These are phyloP conservation scores for Crocodylus rhombifer DNA, from an alignment of 2,797 vertebrate genomes.

Conservation along the genomic window DNA sequence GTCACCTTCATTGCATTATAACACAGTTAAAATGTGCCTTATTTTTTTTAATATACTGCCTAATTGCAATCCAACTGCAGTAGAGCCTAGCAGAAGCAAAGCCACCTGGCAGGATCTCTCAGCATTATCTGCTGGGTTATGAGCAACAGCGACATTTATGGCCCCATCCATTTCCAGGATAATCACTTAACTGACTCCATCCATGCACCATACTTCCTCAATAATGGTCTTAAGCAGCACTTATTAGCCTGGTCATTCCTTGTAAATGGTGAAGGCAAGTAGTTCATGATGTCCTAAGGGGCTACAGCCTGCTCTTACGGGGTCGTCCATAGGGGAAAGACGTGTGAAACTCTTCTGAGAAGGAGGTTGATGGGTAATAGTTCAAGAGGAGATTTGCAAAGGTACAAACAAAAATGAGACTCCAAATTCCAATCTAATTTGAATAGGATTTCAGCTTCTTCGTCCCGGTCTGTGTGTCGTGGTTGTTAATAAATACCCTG, in stretches of 20 bases:
- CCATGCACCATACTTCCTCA: constrained; percentile 22
- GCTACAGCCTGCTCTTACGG: background rate
- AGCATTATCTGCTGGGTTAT: constrained; percentile 51
- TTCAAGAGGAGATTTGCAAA: background rate
- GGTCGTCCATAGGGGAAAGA: background rate
- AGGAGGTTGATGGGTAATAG: background rate
- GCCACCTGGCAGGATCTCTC: constrained; percentile 24
- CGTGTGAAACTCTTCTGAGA: background rate
- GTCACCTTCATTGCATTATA: constrained; percentile 52
- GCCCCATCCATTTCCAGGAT: constrained; percentile 53
- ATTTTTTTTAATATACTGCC: background rate
- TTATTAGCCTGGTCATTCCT: constrained; percentile 15
- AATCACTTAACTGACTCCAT: constrained; percentile 59
- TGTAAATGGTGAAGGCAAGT: background rate
- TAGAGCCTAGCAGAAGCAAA: constrained; percentile 34
- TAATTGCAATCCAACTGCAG: constrained; percentile 48
- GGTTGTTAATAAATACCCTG: background rate
- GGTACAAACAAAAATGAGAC: background rate
- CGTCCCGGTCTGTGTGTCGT: background rate
- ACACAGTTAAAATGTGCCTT: background rate
- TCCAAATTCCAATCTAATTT: background rate
- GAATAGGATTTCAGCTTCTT: constrained; percentile 12
- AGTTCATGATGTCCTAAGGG: accelerated
- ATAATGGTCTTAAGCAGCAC: constrained; percentile 48
- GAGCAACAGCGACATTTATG: constrained; percentile 67